Conservation (phyloP, 2,797 vertebrate genomes). For the Propithecus deckenii region DNA sequence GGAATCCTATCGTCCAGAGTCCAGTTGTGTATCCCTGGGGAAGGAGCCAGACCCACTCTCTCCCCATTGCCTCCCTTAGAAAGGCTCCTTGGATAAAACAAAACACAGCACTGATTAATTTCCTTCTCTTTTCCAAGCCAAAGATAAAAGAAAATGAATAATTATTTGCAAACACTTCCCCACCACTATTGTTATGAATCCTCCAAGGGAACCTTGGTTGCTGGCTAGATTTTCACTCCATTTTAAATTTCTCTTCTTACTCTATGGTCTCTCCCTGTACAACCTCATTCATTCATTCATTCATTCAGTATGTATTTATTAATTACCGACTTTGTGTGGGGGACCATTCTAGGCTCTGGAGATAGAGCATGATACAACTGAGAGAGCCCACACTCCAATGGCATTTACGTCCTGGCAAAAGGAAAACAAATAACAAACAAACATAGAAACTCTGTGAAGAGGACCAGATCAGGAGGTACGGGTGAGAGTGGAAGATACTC, state of each 20-base stretch:
- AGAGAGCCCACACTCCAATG: neutral
- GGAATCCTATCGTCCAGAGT: neutral
- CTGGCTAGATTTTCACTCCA: neutral
- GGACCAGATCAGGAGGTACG: no score
- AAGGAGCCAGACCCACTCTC: neutral
- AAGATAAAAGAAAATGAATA: neutral
- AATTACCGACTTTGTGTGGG: neutral
- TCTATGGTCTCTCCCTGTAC: neutral
- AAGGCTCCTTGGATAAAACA: neutral
- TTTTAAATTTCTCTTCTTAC: neutral
- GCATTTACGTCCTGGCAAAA: neutral
- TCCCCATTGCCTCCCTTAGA: neutral
- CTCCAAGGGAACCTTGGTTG: neutral
- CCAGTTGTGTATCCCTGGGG: neutral
- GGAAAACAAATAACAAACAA: neutral
- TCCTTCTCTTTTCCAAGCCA: neutral
- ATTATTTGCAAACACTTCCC: neutral
- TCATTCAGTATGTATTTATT: neutral
- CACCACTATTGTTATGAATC: neutral
- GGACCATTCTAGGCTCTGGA: neutral
- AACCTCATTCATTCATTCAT: neutral
- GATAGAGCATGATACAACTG: neutral
- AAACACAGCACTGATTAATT: neutral
- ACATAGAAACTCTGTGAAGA: neutral
- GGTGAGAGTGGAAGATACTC: neutral